Conservation (phyloP, 2,113 vertebrate genomes). For the Elephantulus edwardii region DNA sequence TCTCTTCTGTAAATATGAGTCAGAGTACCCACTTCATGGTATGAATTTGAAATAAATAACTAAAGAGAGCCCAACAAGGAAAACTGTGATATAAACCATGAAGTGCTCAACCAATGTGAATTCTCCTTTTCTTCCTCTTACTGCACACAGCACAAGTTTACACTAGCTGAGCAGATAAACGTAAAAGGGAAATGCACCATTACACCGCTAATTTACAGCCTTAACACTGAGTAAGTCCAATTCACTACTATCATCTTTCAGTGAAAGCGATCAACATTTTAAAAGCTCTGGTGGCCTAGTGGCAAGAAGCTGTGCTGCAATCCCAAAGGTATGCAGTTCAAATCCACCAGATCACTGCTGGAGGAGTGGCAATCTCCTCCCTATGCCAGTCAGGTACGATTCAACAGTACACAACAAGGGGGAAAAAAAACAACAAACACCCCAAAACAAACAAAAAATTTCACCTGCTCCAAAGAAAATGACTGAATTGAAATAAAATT, state of each 20-base stretch:
- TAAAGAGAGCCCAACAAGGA: too few species aligned
- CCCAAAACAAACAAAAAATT: too few species aligned
- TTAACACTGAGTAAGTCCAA: not conserved
- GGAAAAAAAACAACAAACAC: too few species aligned
- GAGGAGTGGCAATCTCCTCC: too few species aligned
- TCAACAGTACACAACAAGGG: too few species aligned
- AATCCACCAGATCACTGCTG: too few species aligned
- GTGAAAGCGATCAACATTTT: not conserved
- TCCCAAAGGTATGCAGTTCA: too few species aligned
- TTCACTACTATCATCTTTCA: not conserved
- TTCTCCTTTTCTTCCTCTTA: not conserved
- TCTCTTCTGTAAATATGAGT: not conserved
- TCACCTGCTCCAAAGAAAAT: not conserved
- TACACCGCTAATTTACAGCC: not conserved
- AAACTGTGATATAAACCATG: not conserved
- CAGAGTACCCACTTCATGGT: not conserved
- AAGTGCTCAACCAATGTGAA: not conserved
- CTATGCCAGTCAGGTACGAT: too few species aligned
- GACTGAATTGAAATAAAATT: not conserved
- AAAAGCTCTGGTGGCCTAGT: too few species aligned
- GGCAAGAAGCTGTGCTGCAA: too few species aligned
- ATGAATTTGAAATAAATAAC: not conserved
- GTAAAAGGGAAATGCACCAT: not conserved
- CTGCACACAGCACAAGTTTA: not conserved
- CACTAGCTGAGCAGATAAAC: not conserved